These are phyloP conservation scores for Portevinia maculata DNA, from an alignment of 2,888 invertebrate genomes.

Conservation along the genomic window DNA sequence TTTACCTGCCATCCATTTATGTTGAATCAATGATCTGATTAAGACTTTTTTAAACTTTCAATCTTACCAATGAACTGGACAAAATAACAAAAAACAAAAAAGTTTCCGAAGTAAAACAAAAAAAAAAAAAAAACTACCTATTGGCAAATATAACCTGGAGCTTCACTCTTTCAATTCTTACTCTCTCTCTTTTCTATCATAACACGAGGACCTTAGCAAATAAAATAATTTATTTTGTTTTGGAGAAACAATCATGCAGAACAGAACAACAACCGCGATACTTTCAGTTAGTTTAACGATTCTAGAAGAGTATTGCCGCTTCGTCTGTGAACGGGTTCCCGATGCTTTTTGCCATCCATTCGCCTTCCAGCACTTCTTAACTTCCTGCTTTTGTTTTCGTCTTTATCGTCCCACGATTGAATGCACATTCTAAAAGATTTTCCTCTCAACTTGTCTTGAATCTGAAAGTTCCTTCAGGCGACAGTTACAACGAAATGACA, in stretches of 20 bases:
- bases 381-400: conserved; percentile 73
- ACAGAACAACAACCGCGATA: conserved; percentile 66
- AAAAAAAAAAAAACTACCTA: neutral
- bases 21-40: conserved; percentile 44
- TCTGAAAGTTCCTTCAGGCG: conserved; percentile 70
- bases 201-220: conserved; percentile 16
- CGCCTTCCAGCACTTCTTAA: conserved; percentile 65
- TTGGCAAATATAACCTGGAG: conserved; percentile 44
- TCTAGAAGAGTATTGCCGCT: conserved; percentile 57
- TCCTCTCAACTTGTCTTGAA: conserved; percentile 69
- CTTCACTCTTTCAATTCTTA: neutral
- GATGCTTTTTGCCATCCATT: conserved; percentile 52
- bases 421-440: conserved; percentile 73
- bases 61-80: conserved; percentile 5
- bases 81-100: conserved; percentile 1
- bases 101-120: conserved; percentile 7
- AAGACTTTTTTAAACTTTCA: conserved; percentile 60
- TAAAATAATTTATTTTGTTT: conserved; percentile 59
- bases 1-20: conserved; percentile 1
- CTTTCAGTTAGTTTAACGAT: conserved; percentile 73
- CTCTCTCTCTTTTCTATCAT: neutral
- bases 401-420: conserved; percentile 73
- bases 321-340: conserved; percentile 29
- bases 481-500: conserved; percentile 46
- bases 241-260: conserved; percentile 69